Evolutionary conservation across 2,888 invertebrate genomes (phyloP), one percentile per base, ranked within the genome.

Genomic region (Drosophila melanosoma): DNA sequence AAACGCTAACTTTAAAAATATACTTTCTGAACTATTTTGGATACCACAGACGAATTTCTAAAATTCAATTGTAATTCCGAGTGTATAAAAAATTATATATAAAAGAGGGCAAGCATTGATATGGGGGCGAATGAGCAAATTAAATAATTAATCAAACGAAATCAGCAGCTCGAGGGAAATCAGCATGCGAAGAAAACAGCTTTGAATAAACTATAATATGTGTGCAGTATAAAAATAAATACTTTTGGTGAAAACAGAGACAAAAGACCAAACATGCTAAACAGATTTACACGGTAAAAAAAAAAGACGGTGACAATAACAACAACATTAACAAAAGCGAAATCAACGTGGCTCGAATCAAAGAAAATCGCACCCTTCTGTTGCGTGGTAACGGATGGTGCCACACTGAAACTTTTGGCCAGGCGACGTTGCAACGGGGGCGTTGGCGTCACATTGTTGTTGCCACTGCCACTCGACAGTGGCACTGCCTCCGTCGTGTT

Each of bases 351-450:
- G 53, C n/a, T 72, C 58, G 58, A 70, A 29, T 40, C 56, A 49
- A 64, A 11, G 35, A 69, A 60, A 59, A 56, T 36, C 93, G 91
- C 92, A 93, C 93, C 93, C 93, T 93, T 93, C 87, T 93, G 93
- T 80, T 93, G 93, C 68, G 92, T 91, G 51, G 92, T 91, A 53
- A 87, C 72, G 89, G 96, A 95, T 91, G 97, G 95, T 89, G 97
- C 96, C 91, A 97, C 97, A 94, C 97, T 97, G 95, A 98, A 97
- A 94, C 97, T 97, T 95, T 98, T 98, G 91, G 97, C 97, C 93
- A 97, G 95, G 91, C 97, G 96, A 91, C 98, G 95, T 93, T 97
- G 97, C 85, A 97, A 95, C 86, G 97, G 97, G 90, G 97, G 97
- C 87, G 97, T 97, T 79, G 96, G 96, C 61, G 93, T 76, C 42